Percentiles rank a stretch among this genome's conserved stretches.
phyloP scores from a whole-genome alignment of 2,888 invertebrate genomes.

The Amaurobius ferox region DNA sequence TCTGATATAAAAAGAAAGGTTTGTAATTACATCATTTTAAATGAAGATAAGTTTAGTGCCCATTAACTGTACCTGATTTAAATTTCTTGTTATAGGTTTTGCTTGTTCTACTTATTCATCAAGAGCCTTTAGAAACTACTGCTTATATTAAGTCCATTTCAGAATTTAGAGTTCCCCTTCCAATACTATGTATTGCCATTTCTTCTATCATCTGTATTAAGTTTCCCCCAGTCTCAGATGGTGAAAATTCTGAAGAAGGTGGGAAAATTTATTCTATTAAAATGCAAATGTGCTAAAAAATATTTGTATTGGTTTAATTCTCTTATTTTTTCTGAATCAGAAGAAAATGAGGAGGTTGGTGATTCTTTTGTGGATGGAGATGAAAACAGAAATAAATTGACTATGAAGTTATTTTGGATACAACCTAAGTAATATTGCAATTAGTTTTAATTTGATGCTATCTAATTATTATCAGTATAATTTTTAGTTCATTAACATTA shows the following conservation, averaged over 20 bases:
- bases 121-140: conserved; percentile 75
- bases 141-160: conserved; percentile 81
- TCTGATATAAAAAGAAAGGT: conserved; percentile 90
- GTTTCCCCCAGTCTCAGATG: conserved; percentile 66
- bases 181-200: conserved; percentile 92
- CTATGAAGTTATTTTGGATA: conserved; percentile 85
- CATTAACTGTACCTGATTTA: background rate
- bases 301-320: background rate
- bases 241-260: conserved; percentile 74
- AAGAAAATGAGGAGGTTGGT: conserved; percentile 60
- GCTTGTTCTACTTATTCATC: conserved; percentile 66
- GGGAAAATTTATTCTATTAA: conserved; percentile 76
- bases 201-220: conserved; percentile 82
- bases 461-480: background rate
- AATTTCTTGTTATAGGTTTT: conserved; percentile 31
- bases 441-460: conserved; percentile 65
- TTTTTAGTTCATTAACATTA: background rate
- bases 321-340: background rate
- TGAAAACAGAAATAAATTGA: conserved; percentile 74
- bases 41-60: background rate
- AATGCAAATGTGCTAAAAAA: background rate
- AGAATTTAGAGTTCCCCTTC: conserved; percentile 91
- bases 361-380: conserved; percentile 56
- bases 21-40: conserved; percentile 55
- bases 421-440: conserved; percentile 83